Base-by-base conservation (phyloP, 1,140 invertebrate species). In the Cyclina sinensis region DNA sequence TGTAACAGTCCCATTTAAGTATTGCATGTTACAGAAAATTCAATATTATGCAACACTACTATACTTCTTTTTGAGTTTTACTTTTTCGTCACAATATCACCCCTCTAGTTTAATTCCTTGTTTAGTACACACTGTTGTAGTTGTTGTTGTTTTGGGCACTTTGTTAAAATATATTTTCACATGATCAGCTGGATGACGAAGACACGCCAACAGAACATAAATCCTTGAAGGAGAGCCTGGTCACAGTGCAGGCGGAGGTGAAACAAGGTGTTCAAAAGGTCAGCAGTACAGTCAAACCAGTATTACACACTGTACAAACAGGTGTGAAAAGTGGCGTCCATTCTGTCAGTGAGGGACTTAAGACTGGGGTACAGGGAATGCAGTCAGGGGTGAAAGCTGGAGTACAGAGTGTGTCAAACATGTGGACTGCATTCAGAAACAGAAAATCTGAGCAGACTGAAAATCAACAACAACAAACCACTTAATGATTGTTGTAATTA, bases 371-470 rank as follows among this genome's bases (percentile, higher is more conserved):
- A 18, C 82, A 81, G 21, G 84, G 74, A 11, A 86, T 87, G 57
- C 86, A 91, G 35, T 89, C 91, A 11, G 92, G 92, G 30, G 90
- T 93, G 39, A 93, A 92, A 59, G 92, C 90, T n/a, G 87, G 92
- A 81, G 80, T 93, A 35, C 91, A 91, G 39, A 90, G 90, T 79
- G 91, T 93, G 24, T 89, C 92, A 48, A 92, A 86, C 88, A 87
- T 94, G 43, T 89, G 92, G 80, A 82, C 88, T 37, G 79, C 89
- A 51, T 89, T 93, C 30, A 91, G 92, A 88, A 91, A 59, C 57
- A 92, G 92, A 51, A 79, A 78, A 12, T 54, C 48, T 43, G 85
- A 78, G 62, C 62, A 43, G 54, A 39, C 5, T 3, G 27, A n/a
- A 32, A n/a, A 39, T 24, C 9, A 74, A 1, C 14, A 74, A 27